Evolutionary conservation across 2,113 vertebrate genomes (phyloP), one percentile per base, ranked within the genome.

Genomic region (Taurulus bubalis): DNA sequence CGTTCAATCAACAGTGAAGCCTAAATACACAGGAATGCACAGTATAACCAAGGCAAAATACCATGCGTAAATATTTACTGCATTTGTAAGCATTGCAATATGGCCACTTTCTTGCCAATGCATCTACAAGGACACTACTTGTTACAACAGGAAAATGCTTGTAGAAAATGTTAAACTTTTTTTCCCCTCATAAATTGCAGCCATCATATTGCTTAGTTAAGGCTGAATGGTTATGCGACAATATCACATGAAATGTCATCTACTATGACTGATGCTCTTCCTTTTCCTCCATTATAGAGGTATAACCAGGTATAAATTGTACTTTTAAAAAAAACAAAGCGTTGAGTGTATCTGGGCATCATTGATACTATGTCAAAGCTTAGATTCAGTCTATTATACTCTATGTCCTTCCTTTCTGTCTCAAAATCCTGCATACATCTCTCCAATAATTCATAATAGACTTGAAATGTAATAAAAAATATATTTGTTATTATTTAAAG

Each of bases 1-100:
- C 58, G 51, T 65, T 76, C 65, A 60, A 86, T 78, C 79, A 84
- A 73, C 69, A 79, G 30, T 51, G 45, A 26, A 56, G 55, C 51
- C 32, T 36, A 42, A 59, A 79, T 45, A 79, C 66, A 82, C 69
- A 59, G 22, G 53, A 68, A 60, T 36, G 69, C 60, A 69, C 75
- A 74, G 77, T 67, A 65, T 83, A 89, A 86, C 80, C 70, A 71
- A 76, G 83, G 71, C 26, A 42, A 38, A 71, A 38, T 6, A 60
- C 24, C 36, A 10, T 3, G 18, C 14, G 45, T 56, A 75, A 71
- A 80, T 14, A 73, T 77, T 70, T 77, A 79, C 51, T 79, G 34
- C 67, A 40, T 71, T 42, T 51, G 67, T 77, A 83, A 66, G n/a
- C 62, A 67, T 16, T 49, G n/a, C 47, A 4, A 80, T 38, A 22